Evolutionary conservation across 2,797 vertebrate species (phyloP), one percentile per base, ranked within the genome.

Genomic region (Fratercula arctica): DNA sequence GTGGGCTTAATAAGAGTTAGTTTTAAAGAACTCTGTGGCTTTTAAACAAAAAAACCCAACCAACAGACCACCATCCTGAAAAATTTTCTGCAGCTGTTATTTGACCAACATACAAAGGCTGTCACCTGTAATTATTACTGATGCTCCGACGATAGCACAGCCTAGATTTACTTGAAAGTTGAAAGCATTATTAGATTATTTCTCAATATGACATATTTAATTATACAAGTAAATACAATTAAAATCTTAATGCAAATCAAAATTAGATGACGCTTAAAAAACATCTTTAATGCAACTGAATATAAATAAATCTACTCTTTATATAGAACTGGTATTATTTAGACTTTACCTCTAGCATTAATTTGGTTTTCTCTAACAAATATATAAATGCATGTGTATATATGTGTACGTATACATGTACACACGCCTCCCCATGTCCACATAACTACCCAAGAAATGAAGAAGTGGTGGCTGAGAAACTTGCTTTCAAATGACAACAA

Each of bases 401-500:
- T 17, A 21, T 17, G 3, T 31, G 3, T 26, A 17, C 12, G 6
- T 31, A 11, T 20, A 19, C 10, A 64, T 9, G 9, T 24, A 43
- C 6, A 56, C 17, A 25, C 1, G 10, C 3, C 1, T 3, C 20
- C 37, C 13, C 1, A 11, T 16, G 66, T 3, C 7, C 3, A 53
- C 9, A 12, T 46, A 91, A n/a, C 25, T 60, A 9, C 11, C 53
- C 5, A 60, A 18, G 23, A 69, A 75, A 54, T 15, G 7, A 75
- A 72, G 23, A 80, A 66, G 61, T 7, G 12, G n/a, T 24, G 23
- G 10, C 41, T 67, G 48, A 79, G 72, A 87, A 91, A 93, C 57
- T 93, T 89, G 63, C n/a, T 93, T 93, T 78, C 50, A 91, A 95
- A 95, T 92, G 59, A 89, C 86, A 96, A 89, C 50, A 79, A 90